phyloP scores from a whole-genome alignment of 2,113 vertebrate species.

The Smithornis capensis region DNA sequence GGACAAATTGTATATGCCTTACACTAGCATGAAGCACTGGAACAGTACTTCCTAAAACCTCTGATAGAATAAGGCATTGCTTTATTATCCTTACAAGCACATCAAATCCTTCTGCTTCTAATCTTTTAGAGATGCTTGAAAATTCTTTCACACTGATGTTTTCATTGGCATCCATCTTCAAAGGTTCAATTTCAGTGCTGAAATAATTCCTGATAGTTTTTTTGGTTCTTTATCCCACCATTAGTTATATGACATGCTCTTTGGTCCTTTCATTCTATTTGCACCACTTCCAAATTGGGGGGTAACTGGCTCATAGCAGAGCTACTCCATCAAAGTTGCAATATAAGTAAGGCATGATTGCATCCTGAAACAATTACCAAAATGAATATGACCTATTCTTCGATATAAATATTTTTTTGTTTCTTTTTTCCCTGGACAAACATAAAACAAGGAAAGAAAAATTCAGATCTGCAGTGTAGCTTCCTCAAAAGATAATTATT shows the following conservation, averaged over 20 bases:
- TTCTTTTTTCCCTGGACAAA: background rate
- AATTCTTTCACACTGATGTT: background rate
- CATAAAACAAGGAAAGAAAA: background rate
- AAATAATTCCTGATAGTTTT: background rate
- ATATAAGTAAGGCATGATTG: background rate
- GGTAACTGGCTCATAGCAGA: background rate
- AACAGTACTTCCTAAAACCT: background rate
- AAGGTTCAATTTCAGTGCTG: background rate
- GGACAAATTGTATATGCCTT: background rate
- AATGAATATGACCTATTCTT: background rate
- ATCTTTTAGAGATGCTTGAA: background rate
- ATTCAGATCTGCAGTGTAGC: background rate
- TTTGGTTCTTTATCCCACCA: fast-evolving
- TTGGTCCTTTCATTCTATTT: background rate
- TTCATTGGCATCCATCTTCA: slow-evolving; percentile 18
- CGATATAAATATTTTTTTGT: background rate
- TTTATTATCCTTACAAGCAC: background rate
- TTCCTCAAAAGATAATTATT: background rate
- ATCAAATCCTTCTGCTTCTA: slow-evolving; percentile 23
- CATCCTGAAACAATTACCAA: background rate
- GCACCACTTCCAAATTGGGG: background rate
- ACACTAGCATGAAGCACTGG: background rate
- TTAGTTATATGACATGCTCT: background rate
- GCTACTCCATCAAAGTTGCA: background rate
- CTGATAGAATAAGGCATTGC: background rate